phyloP scores from a whole-genome alignment of 2,113 vertebrate species.

The Hassar affinis region DNA sequence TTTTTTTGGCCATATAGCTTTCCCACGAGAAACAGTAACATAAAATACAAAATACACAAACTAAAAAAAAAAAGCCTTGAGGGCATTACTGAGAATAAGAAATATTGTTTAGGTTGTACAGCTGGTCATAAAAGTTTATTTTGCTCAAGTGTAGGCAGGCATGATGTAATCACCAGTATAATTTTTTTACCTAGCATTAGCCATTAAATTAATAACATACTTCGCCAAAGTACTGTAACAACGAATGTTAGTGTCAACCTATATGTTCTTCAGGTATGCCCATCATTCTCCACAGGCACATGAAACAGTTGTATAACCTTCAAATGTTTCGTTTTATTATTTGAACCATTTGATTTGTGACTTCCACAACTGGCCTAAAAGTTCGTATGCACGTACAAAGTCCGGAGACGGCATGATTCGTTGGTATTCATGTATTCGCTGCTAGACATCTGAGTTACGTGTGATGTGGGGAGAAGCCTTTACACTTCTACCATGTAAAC shows the following conservation, averaged over 20 bases:
- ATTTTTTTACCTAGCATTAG: conserved; percentile 3
- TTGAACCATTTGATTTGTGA: neutral
- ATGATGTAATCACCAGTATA: conserved; percentile 22
- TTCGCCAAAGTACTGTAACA: conserved; percentile 14
- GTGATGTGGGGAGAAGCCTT: conserved; percentile 58
- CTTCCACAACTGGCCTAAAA: neutral
- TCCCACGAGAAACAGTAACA: conserved; percentile 63
- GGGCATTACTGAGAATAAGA: neutral
- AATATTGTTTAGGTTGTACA: conserved; percentile 12
- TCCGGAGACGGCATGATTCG: conserved; percentile 51
- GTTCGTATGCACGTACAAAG: neutral
- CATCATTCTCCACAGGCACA: neutral
- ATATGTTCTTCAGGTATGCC: conserved; percentile 2
- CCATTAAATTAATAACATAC: conserved; percentile 11
- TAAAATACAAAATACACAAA: conserved; percentile 56
- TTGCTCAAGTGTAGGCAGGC: conserved; percentile 11
- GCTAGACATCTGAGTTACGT: conserved; percentile 54
- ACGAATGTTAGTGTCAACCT: neutral
- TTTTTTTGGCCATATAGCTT: conserved; percentile 55
- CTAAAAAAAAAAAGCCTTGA: conserved; percentile 1
- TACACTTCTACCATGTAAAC: conserved; percentile 55
- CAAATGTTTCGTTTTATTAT: neutral
- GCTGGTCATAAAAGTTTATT: conserved; percentile 15
- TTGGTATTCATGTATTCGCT: conserved; percentile 51
- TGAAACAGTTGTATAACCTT: neutral